phyloP scores from a whole-genome alignment of 2,113 vertebrate genomes.

The Ondatra zibethicus region DNA sequence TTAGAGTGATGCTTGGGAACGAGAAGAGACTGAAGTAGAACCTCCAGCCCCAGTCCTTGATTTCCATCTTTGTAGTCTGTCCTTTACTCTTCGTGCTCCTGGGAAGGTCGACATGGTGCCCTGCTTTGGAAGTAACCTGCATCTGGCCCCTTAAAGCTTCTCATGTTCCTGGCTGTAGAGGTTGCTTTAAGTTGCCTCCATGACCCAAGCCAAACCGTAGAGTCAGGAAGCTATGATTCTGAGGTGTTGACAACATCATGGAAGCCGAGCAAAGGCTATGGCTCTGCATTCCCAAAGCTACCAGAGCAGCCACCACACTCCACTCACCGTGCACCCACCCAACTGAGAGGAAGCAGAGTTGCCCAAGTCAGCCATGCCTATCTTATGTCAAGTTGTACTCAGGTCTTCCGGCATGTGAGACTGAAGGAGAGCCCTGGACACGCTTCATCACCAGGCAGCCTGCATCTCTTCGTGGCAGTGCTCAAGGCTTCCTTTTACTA shows the following conservation, averaged over 20 bases:
- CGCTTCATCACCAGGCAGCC: neutral
- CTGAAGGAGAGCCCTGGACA: neutral
- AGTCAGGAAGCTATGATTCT: neutral
- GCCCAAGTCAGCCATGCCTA: neutral
- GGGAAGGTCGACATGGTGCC: neutral
- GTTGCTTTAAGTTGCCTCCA: neutral
- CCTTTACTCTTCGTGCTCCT: neutral
- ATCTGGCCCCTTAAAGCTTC: neutral
- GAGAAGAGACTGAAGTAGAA: neutral
- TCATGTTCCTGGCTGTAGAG: neutral
- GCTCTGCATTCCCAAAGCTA: neutral
- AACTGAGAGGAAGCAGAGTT: neutral
- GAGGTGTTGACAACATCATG: neutral
- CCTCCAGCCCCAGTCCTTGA: neutral
- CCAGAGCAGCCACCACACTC: neutral
- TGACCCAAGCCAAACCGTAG: neutral
- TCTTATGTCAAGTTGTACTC: neutral
- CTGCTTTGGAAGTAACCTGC: neutral
- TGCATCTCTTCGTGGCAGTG: neutral
- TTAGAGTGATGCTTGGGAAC: neutral
- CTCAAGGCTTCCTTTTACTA: neutral
- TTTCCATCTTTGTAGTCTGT: neutral
- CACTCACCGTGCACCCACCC: neutral
- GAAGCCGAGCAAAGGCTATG: neutral
- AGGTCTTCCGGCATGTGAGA: neutral